Base-by-base conservation (phyloP, 2,888 invertebrate genomes). In the Drosophila acutilabella region DNA sequence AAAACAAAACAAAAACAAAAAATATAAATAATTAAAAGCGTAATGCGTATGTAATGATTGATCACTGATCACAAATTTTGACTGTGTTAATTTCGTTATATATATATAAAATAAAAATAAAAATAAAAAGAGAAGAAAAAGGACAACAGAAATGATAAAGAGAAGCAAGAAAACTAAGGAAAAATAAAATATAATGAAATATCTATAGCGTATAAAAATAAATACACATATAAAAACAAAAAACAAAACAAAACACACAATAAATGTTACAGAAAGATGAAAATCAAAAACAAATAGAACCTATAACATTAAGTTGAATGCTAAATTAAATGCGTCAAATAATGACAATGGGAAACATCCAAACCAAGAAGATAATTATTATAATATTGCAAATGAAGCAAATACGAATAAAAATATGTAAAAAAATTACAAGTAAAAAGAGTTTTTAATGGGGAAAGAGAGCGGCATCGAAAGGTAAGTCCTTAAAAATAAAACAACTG, bases 41-140 rank as follows among this genome's bases (percentile, higher is more conserved):
- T 86, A 86, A 78, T 88, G 77, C 79, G 77, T 86, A 86, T 90
- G 90, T 91, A 89, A 90, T 90, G 87, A 89, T 91, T 91, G 92
- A 92, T 92, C 92, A 87, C 87, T 90, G 91, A 91, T 91, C 90
- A 91, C 89, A 90, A 92, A 92, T 91, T 91, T 91, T 91, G 91
- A 91, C 92, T 92, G 91, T 91, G 91, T 91, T 91, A 91, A 92
- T 91, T 92, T 91, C 91, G 90, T 91, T 91, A 90, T 88, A 88
- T 88, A 88, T 80, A 88, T 81, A 80, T 78, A 78, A 70, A 64
- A 71, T 59, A 62, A 57, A 76, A 71, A 2, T 14, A 42, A 53
- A 73, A 75, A 67, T 74, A 60, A 45, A 66, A n/a, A n/a, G 69
- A 74, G 71, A 45, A 51, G 65, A 60, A 62, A 54, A 71, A 53